Evolutionary conservation across 1,140 invertebrate species (phyloP), one percentile per base, ranked within the genome.

Genomic region (Ylistrum balloti): DNA sequence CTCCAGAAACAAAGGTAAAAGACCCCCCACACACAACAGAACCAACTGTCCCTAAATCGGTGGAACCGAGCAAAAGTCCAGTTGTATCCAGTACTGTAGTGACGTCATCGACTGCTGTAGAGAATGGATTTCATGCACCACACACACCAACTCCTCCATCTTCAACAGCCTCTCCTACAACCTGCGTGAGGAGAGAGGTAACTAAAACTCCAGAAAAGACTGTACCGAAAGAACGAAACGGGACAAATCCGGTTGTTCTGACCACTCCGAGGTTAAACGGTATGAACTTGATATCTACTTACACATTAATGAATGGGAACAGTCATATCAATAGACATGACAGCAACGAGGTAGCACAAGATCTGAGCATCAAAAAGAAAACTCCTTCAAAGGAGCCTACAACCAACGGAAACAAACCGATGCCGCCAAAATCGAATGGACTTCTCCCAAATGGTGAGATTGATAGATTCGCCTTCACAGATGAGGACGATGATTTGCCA

Each of bases 281-380:
- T 20, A 41, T 87, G 48, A 33, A 45, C 34, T 38, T 87, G 86
- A 87, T 74, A 74, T 74, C 56, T n/a, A 28, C 56, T 0, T 74
- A 74, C 56, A 3, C 56, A 28, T 28, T 74, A n/a, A 74, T 74
- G n/a, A 74, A 74, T 11, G 56, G 56, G n/a, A 74, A 74, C n/a
- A 11, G 56, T n/a, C 56, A 56, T 33, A 28, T 34, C 28, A 34
- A 33, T 11, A 35, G 41, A 74, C 89, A 89, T 45, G 86, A 90
- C 28, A 88, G 87, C 33, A 87, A 87, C 11, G 91, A 91, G 32
- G 56, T 89, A 0, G 88, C 91, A 0, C 91, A 91, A 33, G 91
- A 91, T 56, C 35, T 91, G 33, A 91, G 91, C 34, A 91, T 91
- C n/a, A 91, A 91, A 33, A 91, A 91, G 89, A 91, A 91, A 89